Conservation (phyloP, 2,113 vertebrate species). For the Sorex fumeus region DNA sequence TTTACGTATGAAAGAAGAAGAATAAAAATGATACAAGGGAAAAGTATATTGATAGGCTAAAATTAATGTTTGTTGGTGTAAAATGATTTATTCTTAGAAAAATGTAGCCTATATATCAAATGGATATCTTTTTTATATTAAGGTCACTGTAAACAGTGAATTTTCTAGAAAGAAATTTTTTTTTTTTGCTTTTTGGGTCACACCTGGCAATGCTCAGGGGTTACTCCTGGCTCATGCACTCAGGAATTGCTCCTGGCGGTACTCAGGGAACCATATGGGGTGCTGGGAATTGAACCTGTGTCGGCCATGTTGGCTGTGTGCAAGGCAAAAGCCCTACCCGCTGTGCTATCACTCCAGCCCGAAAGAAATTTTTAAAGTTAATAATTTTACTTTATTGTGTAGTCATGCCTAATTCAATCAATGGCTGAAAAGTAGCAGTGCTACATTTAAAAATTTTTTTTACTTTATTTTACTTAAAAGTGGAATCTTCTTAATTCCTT, state of each 20-base stretch:
- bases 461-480: not conserved
- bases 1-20: constrained; percentile 3
- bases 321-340: no score
- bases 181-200: no score
- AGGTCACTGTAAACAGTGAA: constrained; percentile 14
- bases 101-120: constrained; percentile 39
- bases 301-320: no score
- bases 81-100: constrained; percentile 24
- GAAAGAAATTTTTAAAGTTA: constrained; percentile 1
- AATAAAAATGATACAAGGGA: constrained; percentile 27
- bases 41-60: constrained; percentile 24
- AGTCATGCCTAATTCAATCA: no score
- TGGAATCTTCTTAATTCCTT: not conserved
- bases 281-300: no score
- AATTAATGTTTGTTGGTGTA: constrained; percentile 30
- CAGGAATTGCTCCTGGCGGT: no score
- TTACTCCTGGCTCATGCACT: no score
- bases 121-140: constrained; percentile 34
- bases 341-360: no score
- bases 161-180: not conserved
- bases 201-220: no score
- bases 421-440: no score
- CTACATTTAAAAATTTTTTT: not conserved
- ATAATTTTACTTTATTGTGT: not conserved
- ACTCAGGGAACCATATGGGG: no score